phyloP scores from a whole-genome alignment of 2,888 invertebrate species.

The Agelastica alni region DNA sequence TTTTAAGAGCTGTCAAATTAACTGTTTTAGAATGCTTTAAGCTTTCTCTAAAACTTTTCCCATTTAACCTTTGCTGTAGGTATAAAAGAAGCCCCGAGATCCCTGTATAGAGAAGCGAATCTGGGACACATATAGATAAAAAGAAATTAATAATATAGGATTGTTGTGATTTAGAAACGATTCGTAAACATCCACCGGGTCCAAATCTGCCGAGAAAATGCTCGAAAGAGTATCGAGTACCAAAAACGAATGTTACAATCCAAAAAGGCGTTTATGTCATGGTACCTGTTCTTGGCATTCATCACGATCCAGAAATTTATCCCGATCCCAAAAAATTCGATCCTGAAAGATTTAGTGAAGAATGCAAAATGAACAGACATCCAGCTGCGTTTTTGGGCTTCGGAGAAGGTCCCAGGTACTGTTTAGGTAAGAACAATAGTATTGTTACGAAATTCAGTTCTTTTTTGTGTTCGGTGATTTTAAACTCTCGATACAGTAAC shows the following conservation, averaged over 20 bases:
- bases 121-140: too few relatives aligned
- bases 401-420: constrained; percentile 8
- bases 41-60: too few relatives aligned
- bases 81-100: too few relatives aligned
- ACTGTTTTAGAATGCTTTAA: too few relatives aligned
- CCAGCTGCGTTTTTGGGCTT: not conserved
- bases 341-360: constrained; percentile 13
- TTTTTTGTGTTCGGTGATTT: too few relatives aligned
- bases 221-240: constrained; percentile 35
- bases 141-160: too few relatives aligned
- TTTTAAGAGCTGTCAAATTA: too few relatives aligned
- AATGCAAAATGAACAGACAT: constrained; percentile 5
- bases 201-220: constrained; percentile 34
- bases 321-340: constrained; percentile 11
- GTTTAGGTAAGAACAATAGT: constrained; percentile 46
- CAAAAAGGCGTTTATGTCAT: not conserved
- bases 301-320: constrained; percentile 9
- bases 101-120: too few relatives aligned
- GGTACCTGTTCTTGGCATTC: constrained; percentile 6
- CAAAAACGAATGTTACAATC: constrained; percentile 28
- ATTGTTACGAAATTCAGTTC: too few relatives aligned
- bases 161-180: constrained; percentile 28
- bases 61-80: too few relatives aligned
- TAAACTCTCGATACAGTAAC: too few relatives aligned
- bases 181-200: constrained; percentile 33